Evolutionary conservation across 35 echinoderm and acorn worm genomes (phyloP), one percentile per base, ranked within the genome.

Genomic region (Heliocidaris tuberculata): DNA sequence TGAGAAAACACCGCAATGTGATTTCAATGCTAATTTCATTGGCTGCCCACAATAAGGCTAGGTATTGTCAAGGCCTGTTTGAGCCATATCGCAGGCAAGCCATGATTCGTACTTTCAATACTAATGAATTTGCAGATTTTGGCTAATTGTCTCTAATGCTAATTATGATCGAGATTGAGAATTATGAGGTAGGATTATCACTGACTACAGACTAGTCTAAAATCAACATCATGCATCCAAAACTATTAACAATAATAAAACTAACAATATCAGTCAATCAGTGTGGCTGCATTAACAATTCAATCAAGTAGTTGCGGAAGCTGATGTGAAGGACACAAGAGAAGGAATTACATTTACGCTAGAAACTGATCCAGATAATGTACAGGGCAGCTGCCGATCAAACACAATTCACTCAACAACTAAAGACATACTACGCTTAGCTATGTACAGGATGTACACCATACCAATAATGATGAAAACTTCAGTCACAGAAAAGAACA

Each of bases 401-500:
- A 78, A 78, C 19, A 78, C 65, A 78, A 78, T 78, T 78, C 65
- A 78, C 65, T 78, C 65, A 78, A 78, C 27, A 7, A 78, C 65
- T 78, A 78, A 78, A 8, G 65, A 78, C 65, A 78, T n/a, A 78
- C 65, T 78, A 78, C 65, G 27, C 2, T 78, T 78, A 78, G 65
- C 65, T 78, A 78, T 78, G 65, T 78, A 78, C 65, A 78, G 65
- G 65, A 24, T 78, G 65, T 19, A 78, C 65, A 78, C 65, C 65
- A 78, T 78, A 78, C 21, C 65, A n/a, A 78, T 78, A 78, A 78
- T 78, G 65, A 78, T 78, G 65, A 78, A 78, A 78, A 78, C 65
- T 27, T 78, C 65, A 8, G 65, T 78, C 65, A 78, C 65, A 78
- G 27, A 78, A 29, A 78, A 17, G 21, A 78, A 78, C 65, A 89